Percentiles rank a stretch among this genome's conserved stretches.
phyloP scores from a whole-genome alignment of 2,888 invertebrate species.

The Oscheius myriophilus region DNA sequence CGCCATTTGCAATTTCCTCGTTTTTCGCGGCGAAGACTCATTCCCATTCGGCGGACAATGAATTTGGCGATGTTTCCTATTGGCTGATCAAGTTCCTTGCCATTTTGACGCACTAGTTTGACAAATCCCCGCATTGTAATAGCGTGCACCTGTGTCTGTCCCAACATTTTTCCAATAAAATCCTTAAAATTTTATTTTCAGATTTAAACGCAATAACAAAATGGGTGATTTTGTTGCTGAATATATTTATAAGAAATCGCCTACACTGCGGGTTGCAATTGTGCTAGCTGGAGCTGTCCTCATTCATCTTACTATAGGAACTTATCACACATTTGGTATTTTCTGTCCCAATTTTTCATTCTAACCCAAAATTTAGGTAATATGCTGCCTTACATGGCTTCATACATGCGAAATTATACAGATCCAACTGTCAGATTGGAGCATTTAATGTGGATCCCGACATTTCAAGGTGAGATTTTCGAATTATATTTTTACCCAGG shows the following conservation, averaged over 20 bases:
- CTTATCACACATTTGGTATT: conserved; percentile 69
- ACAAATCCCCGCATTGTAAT: no score
- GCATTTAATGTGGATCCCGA: conserved; percentile 69
- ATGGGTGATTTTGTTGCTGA: conserved; percentile 32
- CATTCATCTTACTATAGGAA: conserved; percentile 69
- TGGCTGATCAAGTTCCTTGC: no score
- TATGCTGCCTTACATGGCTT: conserved; percentile 70
- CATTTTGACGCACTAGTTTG: no score
- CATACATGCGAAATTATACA: conserved; percentile 67
- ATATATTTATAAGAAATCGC: conserved; percentile 44
- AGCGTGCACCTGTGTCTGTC: no score
- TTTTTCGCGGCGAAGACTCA: no score
- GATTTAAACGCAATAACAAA: no score
- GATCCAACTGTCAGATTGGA: conserved; percentile 62
- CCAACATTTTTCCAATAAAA: no score
- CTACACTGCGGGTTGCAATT: conserved; percentile 50
- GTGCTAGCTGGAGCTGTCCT: conserved; percentile 67
- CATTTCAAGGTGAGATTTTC: conserved; percentile 60
- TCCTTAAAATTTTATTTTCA: no score
- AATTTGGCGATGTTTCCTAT: no score
- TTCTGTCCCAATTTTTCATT: not conserved
- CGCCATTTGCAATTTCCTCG: no score
- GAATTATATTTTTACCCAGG: not conserved
- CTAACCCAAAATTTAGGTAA: conserved; percentile 54
- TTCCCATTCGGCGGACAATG: no score